Evolutionary conservation across 2,888 invertebrate species (phyloP).

Genomic region (Pseudanteris insignis): DNA sequence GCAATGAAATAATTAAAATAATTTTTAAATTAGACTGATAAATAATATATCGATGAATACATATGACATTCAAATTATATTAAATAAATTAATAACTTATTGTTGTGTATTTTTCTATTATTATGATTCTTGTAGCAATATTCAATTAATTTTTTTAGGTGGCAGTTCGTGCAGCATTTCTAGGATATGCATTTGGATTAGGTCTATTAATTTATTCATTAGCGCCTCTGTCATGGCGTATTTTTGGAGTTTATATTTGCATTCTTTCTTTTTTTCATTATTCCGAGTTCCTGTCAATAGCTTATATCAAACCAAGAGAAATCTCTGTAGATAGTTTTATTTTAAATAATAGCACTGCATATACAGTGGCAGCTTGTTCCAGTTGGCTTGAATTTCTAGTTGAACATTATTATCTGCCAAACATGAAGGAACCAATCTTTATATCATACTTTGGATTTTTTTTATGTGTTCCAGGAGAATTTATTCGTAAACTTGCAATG

Average conservation of each 20-base stretch:
- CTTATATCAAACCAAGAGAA: constrained; percentile 83
- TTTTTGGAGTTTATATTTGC: constrained; percentile 83
- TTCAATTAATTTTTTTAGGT: too few relatives aligned
- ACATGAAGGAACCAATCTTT: constrained; percentile 76
- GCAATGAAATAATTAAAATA: too few relatives aligned
- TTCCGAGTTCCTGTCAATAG: constrained; percentile 90
- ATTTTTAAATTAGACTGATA: too few relatives aligned
- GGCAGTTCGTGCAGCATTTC: constrained; percentile 76
- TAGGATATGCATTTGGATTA: constrained; percentile 77
- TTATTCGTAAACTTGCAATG: constrained; percentile 91
- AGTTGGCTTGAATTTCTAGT: constrained; percentile 84
- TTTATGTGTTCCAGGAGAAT: constrained; percentile 84
- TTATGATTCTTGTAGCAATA: too few relatives aligned
- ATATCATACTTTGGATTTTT: constrained; percentile 79
- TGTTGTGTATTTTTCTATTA: too few relatives aligned
- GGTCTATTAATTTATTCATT: constrained; percentile 72
- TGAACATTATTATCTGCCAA: constrained; percentile 81
- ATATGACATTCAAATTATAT: too few relatives aligned
- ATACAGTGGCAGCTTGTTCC: constrained; percentile 77
- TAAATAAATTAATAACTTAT: too few relatives aligned
- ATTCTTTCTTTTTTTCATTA: constrained; percentile 90
- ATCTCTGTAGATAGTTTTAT: constrained; percentile 88
- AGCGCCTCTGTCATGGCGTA: constrained; percentile 70
- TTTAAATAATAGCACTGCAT: constrained; percentile 92
- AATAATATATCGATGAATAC: too few relatives aligned